These are phyloP conservation scores for Eilema caniola DNA, from an alignment of 2,888 invertebrate species.

Conservation along the genomic window DNA sequence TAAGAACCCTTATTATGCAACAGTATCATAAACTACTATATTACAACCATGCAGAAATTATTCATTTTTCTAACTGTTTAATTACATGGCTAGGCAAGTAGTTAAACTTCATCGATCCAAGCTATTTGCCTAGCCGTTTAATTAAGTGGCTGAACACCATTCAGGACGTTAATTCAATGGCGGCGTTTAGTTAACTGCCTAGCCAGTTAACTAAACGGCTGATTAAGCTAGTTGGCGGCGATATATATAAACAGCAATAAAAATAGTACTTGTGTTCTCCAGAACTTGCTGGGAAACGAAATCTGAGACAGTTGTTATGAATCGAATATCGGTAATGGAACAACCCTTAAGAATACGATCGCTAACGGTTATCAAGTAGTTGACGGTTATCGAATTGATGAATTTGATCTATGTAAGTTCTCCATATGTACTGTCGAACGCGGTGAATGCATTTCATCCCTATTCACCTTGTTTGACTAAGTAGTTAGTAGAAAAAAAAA, in stretches of 20 bases:
- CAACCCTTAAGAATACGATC: background rate
- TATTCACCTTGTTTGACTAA: background rate
- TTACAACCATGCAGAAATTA: too few species aligned
- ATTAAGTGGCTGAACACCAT: too few species aligned
- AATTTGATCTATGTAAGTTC: slow-evolving; percentile 6
- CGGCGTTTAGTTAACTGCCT: too few species aligned
- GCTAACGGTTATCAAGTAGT: slow-evolving; percentile 9
- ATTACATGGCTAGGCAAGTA: too few species aligned
- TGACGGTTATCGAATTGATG: background rate
- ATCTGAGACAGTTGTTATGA: background rate
- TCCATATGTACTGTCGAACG: background rate
- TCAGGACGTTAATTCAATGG: too few species aligned
- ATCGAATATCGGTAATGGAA: background rate
- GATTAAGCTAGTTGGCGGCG: too few species aligned
- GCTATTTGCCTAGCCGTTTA: too few species aligned
- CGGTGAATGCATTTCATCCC: background rate
- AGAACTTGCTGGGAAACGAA: background rate
- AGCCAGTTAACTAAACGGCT: too few species aligned
- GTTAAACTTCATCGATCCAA: too few species aligned
- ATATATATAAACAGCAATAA: background rate
- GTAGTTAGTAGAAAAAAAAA: background rate
- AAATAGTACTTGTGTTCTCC: background rate
- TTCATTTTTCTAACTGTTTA: too few species aligned
- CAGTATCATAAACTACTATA: too few species aligned
- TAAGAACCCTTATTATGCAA: too few species aligned